Evolutionary conservation across 1,140 invertebrate genomes (phyloP).

Genomic region (Wiebesia pumilae): DNA sequence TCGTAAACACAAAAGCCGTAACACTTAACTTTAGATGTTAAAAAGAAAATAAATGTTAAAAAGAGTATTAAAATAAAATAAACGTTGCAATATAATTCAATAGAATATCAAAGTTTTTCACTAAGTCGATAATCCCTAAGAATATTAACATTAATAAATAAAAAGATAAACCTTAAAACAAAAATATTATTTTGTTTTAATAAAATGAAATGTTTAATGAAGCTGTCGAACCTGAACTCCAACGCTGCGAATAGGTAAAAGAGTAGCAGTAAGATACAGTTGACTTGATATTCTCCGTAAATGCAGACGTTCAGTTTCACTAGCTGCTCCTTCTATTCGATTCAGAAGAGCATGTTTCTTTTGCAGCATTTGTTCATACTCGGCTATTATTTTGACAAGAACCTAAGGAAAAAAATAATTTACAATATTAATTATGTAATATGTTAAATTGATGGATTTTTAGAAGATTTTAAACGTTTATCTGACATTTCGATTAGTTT

Average conservation of each 20-base stretch:
- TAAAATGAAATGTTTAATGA: background rate
- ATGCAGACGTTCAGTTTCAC: conserved; percentile 82
- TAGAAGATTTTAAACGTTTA: background rate
- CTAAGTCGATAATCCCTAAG: too few species aligned
- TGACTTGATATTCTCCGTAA: conserved; percentile 86
- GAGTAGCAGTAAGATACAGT: conserved; percentile 86
- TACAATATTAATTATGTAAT: background rate
- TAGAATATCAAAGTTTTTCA: too few species aligned
- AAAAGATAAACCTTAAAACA: background rate
- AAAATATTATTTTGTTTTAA: conserved; percentile 1
- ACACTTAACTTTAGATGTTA: too few species aligned
- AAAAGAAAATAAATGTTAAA: too few species aligned
- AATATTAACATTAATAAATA: too few species aligned
- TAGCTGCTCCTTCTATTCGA: conserved; percentile 88
- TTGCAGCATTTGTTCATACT: conserved; percentile 92
- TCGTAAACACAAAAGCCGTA: too few species aligned
- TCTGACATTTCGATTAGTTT: background rate
- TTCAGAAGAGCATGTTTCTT: conserved; percentile 95
- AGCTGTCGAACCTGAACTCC: conserved; percentile 91
- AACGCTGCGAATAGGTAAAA: conserved; percentile 96
- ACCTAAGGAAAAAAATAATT: conserved; percentile 75
- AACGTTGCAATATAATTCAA: too few species aligned
- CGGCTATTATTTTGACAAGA: conserved; percentile 94
- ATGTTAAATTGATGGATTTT: background rate
- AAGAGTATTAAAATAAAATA: too few species aligned